Percentiles rank a stretch among this genome's conserved stretches.
Evolutionary conservation across 2,113 vertebrate genomes (phyloP).

Genomic region (Embiotoca jacksoni): DNA sequence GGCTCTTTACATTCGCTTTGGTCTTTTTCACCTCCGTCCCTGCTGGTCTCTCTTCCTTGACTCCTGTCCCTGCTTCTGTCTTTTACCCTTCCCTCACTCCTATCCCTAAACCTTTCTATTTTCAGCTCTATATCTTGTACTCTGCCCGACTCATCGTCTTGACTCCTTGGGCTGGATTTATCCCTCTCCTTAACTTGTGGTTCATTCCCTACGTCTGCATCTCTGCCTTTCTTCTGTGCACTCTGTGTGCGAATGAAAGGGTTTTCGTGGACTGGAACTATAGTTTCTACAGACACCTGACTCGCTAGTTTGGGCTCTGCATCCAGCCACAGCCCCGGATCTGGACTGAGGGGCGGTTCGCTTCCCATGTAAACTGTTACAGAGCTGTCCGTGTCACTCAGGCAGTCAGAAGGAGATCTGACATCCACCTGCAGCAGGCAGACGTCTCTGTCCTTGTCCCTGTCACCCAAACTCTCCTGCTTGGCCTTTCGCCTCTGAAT

Average conservation of each 20-base stretch:
- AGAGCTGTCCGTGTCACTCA: conserved; percentile 65
- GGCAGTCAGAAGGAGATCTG: conserved; percentile 48
- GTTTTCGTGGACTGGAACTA: conserved; percentile 88
- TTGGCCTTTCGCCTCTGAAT: conserved; percentile 88
- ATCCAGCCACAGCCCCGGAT: conserved; percentile 67
- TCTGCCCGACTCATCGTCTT: conserved; percentile 69
- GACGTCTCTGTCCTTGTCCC: conserved; percentile 60
- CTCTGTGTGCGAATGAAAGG: conserved; percentile 87
- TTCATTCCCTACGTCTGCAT: conserved; percentile 49
- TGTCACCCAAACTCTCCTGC: conserved; percentile 78
- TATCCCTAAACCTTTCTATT: conserved; percentile 69
- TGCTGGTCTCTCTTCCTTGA: conserved; percentile 62
- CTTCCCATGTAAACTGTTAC: conserved; percentile 52
- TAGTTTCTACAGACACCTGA: conserved; percentile 84
- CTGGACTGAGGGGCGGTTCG: conserved; percentile 62
- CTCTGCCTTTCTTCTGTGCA: conserved; percentile 68
- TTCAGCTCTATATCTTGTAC: conserved; percentile 63
- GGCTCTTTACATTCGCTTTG: conserved; percentile 60
- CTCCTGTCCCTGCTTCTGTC: conserved; percentile 63
- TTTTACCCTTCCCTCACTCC: conserved; percentile 63
- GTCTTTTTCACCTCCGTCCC: conserved; percentile 48
- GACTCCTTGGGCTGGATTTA: conserved; percentile 52
- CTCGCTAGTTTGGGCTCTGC: conserved; percentile 55
- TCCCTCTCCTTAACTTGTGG: conserved; percentile 64
- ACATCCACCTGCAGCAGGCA: conserved; percentile 57